Conservation (phyloP, 2,797 vertebrate species). For the Catamblyrhynchus diadema region DNA sequence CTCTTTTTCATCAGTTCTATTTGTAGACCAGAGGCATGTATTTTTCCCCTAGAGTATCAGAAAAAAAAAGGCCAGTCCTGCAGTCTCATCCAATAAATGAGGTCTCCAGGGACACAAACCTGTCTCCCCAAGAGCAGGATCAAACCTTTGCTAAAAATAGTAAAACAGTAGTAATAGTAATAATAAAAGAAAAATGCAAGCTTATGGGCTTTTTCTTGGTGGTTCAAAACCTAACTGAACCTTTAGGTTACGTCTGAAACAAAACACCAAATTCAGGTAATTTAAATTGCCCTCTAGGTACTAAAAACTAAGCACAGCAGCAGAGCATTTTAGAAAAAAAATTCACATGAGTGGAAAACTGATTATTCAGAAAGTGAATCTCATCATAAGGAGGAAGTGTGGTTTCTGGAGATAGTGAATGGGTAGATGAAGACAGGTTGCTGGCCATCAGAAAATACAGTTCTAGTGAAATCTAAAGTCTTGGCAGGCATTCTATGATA, state of each 20-base stretch:
- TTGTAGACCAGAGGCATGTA: slow-evolving; percentile 2
- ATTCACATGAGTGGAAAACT: background rate
- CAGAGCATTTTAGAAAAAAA: background rate
- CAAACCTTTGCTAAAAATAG: background rate
- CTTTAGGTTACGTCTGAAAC: background rate
- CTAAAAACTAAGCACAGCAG: background rate
- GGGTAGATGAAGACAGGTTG: background rate
- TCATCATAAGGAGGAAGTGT: background rate
- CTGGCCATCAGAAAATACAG: background rate
- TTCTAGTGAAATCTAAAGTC: background rate
- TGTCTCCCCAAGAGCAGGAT: background rate
- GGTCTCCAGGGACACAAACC: background rate
- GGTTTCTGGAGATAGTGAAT: background rate
- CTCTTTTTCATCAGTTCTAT: slow-evolving; percentile 32
- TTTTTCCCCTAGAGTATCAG: slow-evolving; percentile 25
- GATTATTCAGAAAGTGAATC: background rate
- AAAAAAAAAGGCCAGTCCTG: slow-evolving; percentile 35
- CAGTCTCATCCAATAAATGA: background rate
- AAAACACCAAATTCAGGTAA: background rate
- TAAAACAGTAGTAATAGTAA: background rate
- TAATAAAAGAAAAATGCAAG: background rate
- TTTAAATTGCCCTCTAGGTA: background rate
- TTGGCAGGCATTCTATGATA: background rate
- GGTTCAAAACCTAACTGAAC: background rate
- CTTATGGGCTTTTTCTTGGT: background rate